These are phyloP conservation scores for Antheraea mylitta DNA, from an alignment of 1,140 invertebrate species.

Conservation along the genomic window DNA sequence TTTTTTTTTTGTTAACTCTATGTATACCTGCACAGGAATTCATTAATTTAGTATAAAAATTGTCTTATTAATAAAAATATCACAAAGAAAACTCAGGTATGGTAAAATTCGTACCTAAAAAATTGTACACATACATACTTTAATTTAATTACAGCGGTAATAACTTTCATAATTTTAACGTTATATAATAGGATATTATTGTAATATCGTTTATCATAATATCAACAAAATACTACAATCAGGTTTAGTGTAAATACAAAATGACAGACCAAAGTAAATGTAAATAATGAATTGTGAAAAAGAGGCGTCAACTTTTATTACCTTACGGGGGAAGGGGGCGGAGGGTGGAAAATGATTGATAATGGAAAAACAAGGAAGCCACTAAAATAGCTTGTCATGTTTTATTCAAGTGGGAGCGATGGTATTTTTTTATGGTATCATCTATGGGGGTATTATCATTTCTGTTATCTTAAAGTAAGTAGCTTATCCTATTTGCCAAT, in stretches of 20 bases:
- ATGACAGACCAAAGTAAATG: background rate
- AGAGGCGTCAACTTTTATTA: background rate
- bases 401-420: background rate
- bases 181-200: background rate
- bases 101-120: too few relatives aligned
- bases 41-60: too few relatives aligned
- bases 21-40: too few relatives aligned
- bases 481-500: background rate
- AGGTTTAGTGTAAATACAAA: background rate
- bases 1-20: too few relatives aligned
- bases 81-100: too few relatives aligned
- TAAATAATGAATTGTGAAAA: constrained; percentile 2
- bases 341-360: background rate
- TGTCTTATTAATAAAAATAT: too few relatives aligned
- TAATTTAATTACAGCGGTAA: background rate
- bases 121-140: background rate
- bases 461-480: background rate
- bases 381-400: background rate
- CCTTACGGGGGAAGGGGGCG: background rate
- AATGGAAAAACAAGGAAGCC: background rate
- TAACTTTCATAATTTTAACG: too few relatives aligned
- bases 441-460: background rate
- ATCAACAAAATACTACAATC: background rate
- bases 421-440: background rate
- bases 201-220: background rate